These are phyloP conservation scores for Cephus nigrinus DNA, from an alignment of 2,888 invertebrate species.

Conservation along the genomic window DNA sequence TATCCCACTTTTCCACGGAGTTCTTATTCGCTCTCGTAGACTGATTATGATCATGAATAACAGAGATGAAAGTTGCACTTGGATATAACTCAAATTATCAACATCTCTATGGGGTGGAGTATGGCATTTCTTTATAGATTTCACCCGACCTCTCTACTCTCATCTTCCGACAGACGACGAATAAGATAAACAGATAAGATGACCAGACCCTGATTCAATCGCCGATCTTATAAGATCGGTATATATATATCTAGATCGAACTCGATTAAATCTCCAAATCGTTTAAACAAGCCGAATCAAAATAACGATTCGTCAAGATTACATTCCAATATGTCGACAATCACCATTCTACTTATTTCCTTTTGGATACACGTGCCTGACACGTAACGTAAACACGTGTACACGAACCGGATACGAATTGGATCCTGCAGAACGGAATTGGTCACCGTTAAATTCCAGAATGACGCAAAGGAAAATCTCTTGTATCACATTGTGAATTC, in stretches of 20 bases:
- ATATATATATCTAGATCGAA: background rate
- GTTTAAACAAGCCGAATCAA: background rate
- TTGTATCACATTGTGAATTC: background rate
- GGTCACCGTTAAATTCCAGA: background rate
- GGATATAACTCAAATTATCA: background rate
- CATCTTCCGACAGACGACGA: background rate
- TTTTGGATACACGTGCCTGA: background rate
- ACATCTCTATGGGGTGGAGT: background rate
- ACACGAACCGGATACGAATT: background rate
- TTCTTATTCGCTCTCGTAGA: slow-evolving; percentile 21
- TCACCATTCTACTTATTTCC: background rate
- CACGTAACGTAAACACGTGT: background rate
- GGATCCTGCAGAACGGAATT: background rate
- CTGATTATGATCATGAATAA: slow-evolving; percentile 40
- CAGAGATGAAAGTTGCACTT: slow-evolving; percentile 15
- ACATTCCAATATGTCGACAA: background rate
- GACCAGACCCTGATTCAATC: background rate
- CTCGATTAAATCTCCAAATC: background rate
- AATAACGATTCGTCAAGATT: background rate
- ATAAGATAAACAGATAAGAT: background rate
- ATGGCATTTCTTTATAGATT: background rate
- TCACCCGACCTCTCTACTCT: background rate
- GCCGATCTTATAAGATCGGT: background rate
- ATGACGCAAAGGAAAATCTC: slow-evolving; percentile 5
- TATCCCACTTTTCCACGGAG: background rate